Conservation (phyloP, 2,113 vertebrate genomes). For the Excalfactoria chinensis region DNA sequence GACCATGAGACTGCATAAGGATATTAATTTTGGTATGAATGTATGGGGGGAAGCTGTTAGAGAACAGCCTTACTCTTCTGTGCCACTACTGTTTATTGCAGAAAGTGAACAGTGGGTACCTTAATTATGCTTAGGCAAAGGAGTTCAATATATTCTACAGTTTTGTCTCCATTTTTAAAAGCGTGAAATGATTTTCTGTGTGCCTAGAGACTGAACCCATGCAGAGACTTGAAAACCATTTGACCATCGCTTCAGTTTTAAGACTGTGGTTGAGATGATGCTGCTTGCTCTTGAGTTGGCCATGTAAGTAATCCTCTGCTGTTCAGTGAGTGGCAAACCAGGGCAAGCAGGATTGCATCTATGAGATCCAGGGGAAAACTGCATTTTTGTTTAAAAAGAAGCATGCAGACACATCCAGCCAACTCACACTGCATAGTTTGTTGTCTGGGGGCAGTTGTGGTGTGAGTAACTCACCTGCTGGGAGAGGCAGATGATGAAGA, state of each 20-base stretch:
- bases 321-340: background rate
- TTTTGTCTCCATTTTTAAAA: background rate
- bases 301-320: background rate
- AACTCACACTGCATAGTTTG: background rate
- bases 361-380: background rate
- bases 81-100: background rate
- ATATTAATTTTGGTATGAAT: background rate
- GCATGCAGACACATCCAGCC: background rate
- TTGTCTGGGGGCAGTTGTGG: background rate
- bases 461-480: background rate
- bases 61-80: background rate
- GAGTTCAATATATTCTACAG: background rate
- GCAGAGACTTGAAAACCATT: background rate
- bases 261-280: background rate
- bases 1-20: background rate
- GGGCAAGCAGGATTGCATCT: background rate
- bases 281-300: background rate
- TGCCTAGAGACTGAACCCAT: background rate
- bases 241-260: background rate
- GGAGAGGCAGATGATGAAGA: background rate
- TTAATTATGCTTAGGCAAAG: background rate
- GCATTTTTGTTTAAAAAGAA: background rate
- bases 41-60: background rate
- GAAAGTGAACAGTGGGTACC: background rate
- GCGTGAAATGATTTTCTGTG: background rate